phyloP scores from a whole-genome alignment of 2,113 vertebrate species.

The Motacilla alba region DNA sequence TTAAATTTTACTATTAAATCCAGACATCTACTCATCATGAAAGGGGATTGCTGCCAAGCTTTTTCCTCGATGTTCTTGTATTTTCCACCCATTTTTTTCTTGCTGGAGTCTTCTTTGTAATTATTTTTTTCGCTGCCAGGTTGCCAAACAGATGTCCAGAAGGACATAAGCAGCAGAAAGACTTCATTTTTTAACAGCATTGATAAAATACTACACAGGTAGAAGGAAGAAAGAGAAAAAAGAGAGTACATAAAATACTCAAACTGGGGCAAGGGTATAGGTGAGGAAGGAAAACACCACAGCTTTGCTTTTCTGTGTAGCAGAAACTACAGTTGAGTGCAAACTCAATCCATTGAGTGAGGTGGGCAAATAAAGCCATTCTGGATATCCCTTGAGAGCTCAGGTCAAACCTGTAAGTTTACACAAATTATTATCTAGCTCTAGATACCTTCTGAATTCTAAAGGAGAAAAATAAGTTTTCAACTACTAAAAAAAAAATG shows the following conservation, averaged over 20 bases:
- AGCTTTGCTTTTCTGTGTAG: background rate
- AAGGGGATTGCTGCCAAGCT: background rate
- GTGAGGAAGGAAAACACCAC: background rate
- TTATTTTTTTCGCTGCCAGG: background rate
- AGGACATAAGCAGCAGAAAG: background rate
- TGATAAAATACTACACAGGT: background rate
- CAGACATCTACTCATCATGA: background rate
- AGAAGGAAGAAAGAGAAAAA: background rate
- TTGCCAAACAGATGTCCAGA: background rate
- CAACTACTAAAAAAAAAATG: background rate
- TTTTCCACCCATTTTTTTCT: background rate
- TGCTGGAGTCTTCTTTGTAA: background rate
- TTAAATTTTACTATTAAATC: slow-evolving; percentile 28
- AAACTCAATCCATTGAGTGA: background rate
- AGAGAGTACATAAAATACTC: background rate
- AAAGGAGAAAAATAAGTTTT: background rate
- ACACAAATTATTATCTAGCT: background rate
- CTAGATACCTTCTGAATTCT: background rate
- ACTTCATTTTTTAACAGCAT: background rate
- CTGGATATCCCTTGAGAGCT: background rate
- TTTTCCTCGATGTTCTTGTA: background rate
- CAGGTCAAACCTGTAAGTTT: background rate
- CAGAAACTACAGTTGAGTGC: background rate
- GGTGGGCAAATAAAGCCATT: background rate
- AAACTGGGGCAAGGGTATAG: background rate